Percentiles rank a stretch among this genome's conserved stretches.
These are phyloP conservation scores for Macaria notata DNA, from an alignment of 2,888 invertebrate species.

Conservation along the genomic window DNA sequence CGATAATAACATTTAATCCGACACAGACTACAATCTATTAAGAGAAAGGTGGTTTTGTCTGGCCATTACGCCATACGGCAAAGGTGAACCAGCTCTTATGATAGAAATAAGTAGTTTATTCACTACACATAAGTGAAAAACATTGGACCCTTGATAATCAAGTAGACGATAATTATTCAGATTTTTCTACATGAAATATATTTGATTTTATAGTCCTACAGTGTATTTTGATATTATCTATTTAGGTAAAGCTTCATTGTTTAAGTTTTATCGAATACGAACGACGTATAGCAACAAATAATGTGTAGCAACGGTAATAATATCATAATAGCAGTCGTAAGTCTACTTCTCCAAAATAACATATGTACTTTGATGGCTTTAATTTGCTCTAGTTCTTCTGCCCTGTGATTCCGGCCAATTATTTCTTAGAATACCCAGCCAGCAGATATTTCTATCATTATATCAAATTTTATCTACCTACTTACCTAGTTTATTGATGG, in stretches of 20 bases:
- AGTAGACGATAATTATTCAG: neutral
- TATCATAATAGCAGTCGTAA: too few species aligned
- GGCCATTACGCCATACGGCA: slow-evolving; percentile 43
- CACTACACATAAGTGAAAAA: neutral
- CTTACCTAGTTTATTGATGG: too few species aligned
- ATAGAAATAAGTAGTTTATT: slow-evolving; percentile 7
- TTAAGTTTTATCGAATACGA: too few species aligned
- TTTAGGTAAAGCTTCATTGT: too few species aligned
- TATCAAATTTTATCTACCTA: too few species aligned
- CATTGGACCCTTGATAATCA: neutral
- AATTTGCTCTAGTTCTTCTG: neutral
- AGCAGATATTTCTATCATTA: too few species aligned
- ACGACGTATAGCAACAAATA: too few species aligned
- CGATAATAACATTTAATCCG: slow-evolving; percentile 7
- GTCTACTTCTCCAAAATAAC: neutral
- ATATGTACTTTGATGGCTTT: slow-evolving; percentile 3
- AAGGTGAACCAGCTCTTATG: slow-evolving; percentile 38
- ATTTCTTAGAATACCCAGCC: neutral
- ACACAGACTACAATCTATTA: slow-evolving; percentile 24
- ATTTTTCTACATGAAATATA: neutral
- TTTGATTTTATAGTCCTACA: too few species aligned
- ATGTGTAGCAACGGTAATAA: too few species aligned
- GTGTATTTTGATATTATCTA: too few species aligned
- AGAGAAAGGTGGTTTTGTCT: slow-evolving; percentile 55
- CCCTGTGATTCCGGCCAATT: slow-evolving; percentile 1